Base-by-base conservation (phyloP, 1,140 invertebrate species). In the Drosophila azteca region DNA sequence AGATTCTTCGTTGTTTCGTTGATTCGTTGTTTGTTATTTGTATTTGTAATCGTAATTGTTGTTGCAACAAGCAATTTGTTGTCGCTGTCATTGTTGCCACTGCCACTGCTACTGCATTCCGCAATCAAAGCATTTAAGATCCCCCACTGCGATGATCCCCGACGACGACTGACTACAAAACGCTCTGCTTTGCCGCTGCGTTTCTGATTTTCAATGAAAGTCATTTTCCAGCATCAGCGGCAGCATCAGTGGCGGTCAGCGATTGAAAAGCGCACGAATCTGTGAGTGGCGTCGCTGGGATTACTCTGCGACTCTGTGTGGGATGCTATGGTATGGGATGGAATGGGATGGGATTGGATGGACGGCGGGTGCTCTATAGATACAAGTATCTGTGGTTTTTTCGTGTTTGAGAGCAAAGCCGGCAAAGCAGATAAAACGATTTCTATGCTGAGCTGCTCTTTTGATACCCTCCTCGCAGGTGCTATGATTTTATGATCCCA, bases 61-160 rank as follows among this genome's bases (percentile, higher is more conserved):
- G 74, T 51, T 69, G 57, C 50, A 64, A 78, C 77, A 77, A 75
- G 45, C 78, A 79, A 81, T 79, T 81, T 85, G 77, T 57, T 79
- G 65, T 63, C 71, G 73, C 65, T 75, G 77, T 62, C 53, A 51
- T 48, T 55, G 52, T 51, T 29, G 41, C 24, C 69, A 31, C 17
- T 29, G 41, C 24, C 69, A 31, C 17, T 59, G 41, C 29, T 35
- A 53, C 39, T 31, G 20, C 20, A 53, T 41, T 44, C 15, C 55
- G 66, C 49, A 41, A 44, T 35, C 54, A n/a, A 45, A 41, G 41
- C 64, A 62, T 53, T 62, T n/a, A 53, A 62, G 50, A 63, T 49
- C 67, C 8, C 8, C 50, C 50, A 57, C 61, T 29, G 49, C 31
- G 45, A 50, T 73, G 35, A 39, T 39, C 35, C 29, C 35, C 35